A percentile compares a stretch with the other conserved stretches of the same genome.
Evolutionary conservation across 2,113 vertebrate species (phyloP).

Genomic region (Rafetus swinhoei): DNA sequence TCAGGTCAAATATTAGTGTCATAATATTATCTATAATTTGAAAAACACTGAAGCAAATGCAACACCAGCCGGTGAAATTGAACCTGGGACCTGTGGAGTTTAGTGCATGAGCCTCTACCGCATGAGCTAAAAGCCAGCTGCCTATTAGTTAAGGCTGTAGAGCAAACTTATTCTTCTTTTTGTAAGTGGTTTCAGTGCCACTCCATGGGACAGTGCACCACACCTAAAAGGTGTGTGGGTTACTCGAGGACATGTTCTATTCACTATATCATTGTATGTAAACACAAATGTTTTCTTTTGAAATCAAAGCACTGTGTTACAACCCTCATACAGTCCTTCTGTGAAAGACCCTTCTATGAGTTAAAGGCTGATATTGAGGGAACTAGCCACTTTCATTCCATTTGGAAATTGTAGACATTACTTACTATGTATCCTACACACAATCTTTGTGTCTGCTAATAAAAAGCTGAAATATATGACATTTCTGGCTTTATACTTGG

Average conservation of each 20-base stretch:
- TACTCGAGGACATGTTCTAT: background rate
- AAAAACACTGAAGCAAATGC: background rate
- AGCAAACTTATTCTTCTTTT: too few species aligned
- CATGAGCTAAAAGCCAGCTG: too few species aligned
- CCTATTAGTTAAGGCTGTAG: too few species aligned
- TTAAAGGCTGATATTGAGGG: conserved; percentile 44
- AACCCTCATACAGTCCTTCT: conserved; percentile 13
- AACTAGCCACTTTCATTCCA: conserved; percentile 18
- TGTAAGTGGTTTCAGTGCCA: too few species aligned
- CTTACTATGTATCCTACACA: conserved; percentile 57
- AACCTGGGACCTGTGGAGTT: too few species aligned
- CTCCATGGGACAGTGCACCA: too few species aligned
- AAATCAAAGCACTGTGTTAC: background rate
- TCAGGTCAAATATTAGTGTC: background rate
- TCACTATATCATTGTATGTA: background rate
- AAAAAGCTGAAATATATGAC: conserved; percentile 46
- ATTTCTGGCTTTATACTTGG: conserved; percentile 47
- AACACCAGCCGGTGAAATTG: too few species aligned
- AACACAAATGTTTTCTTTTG: background rate
- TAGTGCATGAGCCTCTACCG: too few species aligned
- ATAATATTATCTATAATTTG: background rate
- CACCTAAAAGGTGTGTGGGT: too few species aligned
- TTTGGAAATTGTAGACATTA: conserved; percentile 39
- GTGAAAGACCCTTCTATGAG: background rate
- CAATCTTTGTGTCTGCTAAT: conserved; percentile 60